These are phyloP conservation scores for Hippolais icterina DNA, from an alignment of 2,113 vertebrate species.

Conservation along the genomic window DNA sequence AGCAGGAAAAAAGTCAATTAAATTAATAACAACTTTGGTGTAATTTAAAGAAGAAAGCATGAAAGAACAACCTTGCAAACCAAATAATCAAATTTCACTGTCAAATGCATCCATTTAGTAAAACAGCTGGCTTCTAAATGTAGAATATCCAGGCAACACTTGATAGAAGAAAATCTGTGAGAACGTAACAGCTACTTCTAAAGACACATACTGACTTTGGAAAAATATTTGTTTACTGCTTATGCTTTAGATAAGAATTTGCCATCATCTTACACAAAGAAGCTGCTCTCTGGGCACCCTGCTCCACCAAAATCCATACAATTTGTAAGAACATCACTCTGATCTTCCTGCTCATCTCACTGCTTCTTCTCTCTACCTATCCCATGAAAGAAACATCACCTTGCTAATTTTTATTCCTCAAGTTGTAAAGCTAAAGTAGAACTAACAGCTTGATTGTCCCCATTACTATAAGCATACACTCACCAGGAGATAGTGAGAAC, in stretches of 20 bases:
- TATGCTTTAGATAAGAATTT: neutral
- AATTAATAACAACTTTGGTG: neutral
- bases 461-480: fast-evolving
- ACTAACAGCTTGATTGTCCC: neutral
- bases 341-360: neutral
- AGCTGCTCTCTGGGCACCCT: neutral
- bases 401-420: neutral
- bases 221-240: neutral
- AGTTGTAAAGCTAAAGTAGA: neutral
- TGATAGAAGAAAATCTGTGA: neutral
- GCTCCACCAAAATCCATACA: neutral
- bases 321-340: neutral
- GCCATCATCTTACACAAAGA: neutral
- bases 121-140: neutral
- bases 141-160: neutral
- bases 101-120: neutral
- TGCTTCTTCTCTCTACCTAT: neutral
- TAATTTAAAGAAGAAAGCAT: neutral
- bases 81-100: neutral
- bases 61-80: neutral
- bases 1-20: neutral
- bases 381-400: neutral
- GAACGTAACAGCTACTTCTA: neutral
- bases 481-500: neutral
- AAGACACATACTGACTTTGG: neutral